phyloP scores from a whole-genome alignment of 2,797 vertebrate genomes.

The Pelochelys cantorii region DNA sequence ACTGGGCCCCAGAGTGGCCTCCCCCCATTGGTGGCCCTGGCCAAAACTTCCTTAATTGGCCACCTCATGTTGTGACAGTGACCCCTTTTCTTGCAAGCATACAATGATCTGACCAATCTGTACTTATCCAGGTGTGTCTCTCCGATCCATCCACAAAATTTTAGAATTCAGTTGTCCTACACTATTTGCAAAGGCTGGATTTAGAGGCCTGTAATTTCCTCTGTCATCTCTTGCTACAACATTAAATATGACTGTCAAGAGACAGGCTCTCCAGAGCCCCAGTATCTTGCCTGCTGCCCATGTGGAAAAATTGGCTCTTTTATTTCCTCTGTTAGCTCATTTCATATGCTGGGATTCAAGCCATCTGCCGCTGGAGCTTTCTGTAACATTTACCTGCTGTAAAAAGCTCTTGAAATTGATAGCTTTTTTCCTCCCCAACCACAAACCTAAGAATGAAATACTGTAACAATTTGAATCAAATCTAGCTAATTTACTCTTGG shows the following conservation, averaged over 20 bases:
- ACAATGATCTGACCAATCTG: neutral
- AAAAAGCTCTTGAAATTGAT: neutral
- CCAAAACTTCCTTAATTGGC: neutral
- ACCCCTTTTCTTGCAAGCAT: neutral
- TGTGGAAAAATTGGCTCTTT: accelerated
- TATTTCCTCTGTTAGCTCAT: neutral
- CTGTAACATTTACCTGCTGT: neutral
- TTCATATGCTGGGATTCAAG: neutral
- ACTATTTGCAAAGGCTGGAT: neutral
- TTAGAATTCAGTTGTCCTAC: neutral
- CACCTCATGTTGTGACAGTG: neutral
- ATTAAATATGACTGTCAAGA: neutral
- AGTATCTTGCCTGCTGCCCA: neutral
- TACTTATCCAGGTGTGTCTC: neutral
- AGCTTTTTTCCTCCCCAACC: neutral
- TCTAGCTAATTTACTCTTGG: neutral
- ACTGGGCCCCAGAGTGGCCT: no score
- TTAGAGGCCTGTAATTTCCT: neutral
- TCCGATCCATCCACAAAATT: neutral
- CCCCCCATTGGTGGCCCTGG: no score
- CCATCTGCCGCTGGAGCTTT: neutral
- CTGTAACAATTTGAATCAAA: neutral
- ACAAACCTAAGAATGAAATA: neutral
- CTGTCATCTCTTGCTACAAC: neutral
- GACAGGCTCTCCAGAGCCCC: neutral